These are phyloP conservation scores for Acrossocheilus fasciatus DNA, from an alignment of 2,797 vertebrate genomes.

Conservation along the genomic window DNA sequence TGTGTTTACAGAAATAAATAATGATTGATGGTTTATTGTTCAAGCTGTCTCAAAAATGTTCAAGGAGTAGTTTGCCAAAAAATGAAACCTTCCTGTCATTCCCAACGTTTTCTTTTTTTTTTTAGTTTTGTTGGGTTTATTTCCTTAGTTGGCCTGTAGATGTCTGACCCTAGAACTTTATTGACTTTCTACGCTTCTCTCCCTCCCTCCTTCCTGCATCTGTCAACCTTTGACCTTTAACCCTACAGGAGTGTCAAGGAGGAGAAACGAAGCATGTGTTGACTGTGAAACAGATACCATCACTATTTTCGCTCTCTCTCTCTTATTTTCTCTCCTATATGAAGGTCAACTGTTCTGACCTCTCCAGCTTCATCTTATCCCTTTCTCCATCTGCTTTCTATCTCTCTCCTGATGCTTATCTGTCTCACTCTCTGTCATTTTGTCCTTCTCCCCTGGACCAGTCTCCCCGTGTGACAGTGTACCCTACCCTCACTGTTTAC, in stretches of 20 bases:
- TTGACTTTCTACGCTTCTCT: conserved; percentile 56
- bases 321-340: conserved; percentile 37
- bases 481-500: conserved; percentile 7
- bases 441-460: not conserved
- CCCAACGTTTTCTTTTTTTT: not conserved
- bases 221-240: conserved; percentile 78
- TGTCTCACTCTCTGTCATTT: conserved; percentile 5
- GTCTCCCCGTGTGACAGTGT: conserved; percentile 11
- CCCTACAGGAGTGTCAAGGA: conserved; percentile 64
- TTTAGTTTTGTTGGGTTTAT: not conserved
- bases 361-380: conserved; percentile 45
- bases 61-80: not conserved
- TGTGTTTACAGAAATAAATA: conserved; percentile 35
- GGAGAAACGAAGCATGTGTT: conserved; percentile 58
- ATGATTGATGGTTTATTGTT: conserved; percentile 17
- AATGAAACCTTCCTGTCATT: not conserved
- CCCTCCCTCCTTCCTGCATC: conserved; percentile 72
- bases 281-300: conserved; percentile 70
- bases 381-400: conserved; percentile 47
- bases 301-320: conserved; percentile 54
- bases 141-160: conserved; percentile 62
- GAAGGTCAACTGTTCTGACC: conserved; percentile 61
- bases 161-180: conserved; percentile 69
- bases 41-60: not conserved
- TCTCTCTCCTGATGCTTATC: conserved; percentile 55